A percentile compares a stretch with the other conserved stretches of the same genome.
Conservation (phyloP, 1,140 invertebrate species). For the Drosophila burlai region DNA sequence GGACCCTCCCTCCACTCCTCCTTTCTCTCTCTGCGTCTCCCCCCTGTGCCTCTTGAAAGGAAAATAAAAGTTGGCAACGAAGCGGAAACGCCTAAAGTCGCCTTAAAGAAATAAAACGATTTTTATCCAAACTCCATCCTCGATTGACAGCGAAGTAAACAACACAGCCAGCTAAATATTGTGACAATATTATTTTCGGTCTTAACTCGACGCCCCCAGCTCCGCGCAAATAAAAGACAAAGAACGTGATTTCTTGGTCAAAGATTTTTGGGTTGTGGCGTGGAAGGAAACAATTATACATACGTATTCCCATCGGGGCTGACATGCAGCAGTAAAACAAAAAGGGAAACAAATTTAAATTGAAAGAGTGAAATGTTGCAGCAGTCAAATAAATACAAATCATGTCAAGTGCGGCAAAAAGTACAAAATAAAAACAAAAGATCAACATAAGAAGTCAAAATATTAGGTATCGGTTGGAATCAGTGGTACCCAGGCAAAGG, state of each 20-base stretch:
- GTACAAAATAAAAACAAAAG: slow-evolving; percentile 19
- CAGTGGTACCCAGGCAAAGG: not conserved
- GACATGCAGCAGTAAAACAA: slow-evolving; percentile 52
- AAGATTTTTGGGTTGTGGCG: slow-evolving; percentile 43
- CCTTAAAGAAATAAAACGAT: slow-evolving; percentile 14
- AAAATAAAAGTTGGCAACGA: slow-evolving; percentile 68
- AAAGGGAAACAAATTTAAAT: slow-evolving; percentile 23
- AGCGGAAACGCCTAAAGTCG: slow-evolving; percentile 72
- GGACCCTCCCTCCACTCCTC: slow-evolving; percentile 1
- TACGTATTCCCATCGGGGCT: slow-evolving; percentile 44
- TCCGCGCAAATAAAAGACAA: slow-evolving; percentile 58
- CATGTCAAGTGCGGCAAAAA: slow-evolving; percentile 55
- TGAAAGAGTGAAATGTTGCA: slow-evolving; percentile 24
- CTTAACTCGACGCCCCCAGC: slow-evolving; percentile 16
- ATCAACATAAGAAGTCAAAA: slow-evolving; percentile 28
- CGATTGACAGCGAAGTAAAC: slow-evolving; percentile 33
- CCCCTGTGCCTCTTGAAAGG: not conserved
- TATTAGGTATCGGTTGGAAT: not conserved
- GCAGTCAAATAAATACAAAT: slow-evolving; percentile 56
- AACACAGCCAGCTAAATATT: slow-evolving; percentile 23
- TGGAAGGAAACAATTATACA: slow-evolving; percentile 55
- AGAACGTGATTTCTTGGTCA: slow-evolving; percentile 71
- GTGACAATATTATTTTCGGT: slow-evolving; percentile 29
- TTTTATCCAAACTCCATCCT: slow-evolving; percentile 14
- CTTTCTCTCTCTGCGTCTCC: not conserved